phyloP scores from a whole-genome alignment of 2,797 vertebrate genomes.

The Muscicapa comitata region DNA sequence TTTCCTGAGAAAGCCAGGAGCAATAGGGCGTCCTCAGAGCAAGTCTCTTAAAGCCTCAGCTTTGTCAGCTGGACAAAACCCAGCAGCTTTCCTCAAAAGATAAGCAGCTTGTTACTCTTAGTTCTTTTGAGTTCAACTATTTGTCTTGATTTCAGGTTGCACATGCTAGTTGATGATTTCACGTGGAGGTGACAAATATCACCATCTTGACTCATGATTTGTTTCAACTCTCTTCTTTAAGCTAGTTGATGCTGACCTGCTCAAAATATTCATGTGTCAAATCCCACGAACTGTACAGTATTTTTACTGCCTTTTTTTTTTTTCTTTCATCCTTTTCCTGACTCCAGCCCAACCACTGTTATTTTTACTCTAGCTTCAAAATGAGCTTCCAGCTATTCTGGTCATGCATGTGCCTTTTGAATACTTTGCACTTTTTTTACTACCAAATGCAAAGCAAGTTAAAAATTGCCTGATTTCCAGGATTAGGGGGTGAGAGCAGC shows the following conservation, averaged over 20 bases:
- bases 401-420: background rate
- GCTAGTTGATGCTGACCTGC: background rate
- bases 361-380: background rate
- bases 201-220: background rate
- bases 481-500: background rate
- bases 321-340: background rate
- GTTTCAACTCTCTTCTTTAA: background rate
- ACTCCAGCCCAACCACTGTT: background rate
- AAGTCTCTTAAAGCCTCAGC: background rate
- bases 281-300: fast-evolving
- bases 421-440: background rate
- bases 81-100: background rate
- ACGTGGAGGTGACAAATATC: background rate
- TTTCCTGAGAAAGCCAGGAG: background rate
- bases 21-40: background rate
- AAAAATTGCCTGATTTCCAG: background rate
- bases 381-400: background rate
- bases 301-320: background rate
- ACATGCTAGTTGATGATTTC: background rate
- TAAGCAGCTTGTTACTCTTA: background rate
- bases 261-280: background rate
- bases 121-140: background rate
- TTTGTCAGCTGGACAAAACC: background rate
- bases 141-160: background rate
- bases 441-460: background rate